Conservation (phyloP, 2,797 vertebrate species). For the Crenuchus spilurus region DNA sequence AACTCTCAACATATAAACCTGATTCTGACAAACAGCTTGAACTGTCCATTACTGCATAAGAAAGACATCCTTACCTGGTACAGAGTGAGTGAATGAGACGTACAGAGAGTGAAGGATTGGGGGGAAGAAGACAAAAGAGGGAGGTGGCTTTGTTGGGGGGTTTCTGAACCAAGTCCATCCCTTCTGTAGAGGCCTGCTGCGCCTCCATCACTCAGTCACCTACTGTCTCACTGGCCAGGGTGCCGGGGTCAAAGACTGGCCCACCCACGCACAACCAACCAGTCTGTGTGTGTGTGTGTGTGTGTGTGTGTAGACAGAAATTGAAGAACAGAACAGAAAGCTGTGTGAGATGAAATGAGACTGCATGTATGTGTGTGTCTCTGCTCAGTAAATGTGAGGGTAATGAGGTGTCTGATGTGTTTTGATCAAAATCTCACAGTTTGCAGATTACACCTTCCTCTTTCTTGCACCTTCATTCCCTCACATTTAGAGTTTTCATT, state of each 20-base stretch:
- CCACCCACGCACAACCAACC: slow-evolving; percentile 40
- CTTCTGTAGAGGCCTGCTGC: slow-evolving; percentile 87
- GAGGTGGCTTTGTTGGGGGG: slow-evolving; percentile 54
- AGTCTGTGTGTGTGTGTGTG: slow-evolving; percentile 29
- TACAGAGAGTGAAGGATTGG: neutral
- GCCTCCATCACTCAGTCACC: slow-evolving; percentile 81
- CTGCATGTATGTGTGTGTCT: slow-evolving; percentile 15
- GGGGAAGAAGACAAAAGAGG: slow-evolving; percentile 6
- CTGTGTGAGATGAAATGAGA: slow-evolving; percentile 5
- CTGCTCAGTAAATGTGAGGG: slow-evolving; percentile 13
- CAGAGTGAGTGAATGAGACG: neutral
- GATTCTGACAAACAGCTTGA: neutral
- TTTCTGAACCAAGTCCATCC: slow-evolving; percentile 92
- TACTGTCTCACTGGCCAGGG: slow-evolving; percentile 86
- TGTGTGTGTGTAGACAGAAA: slow-evolving; percentile 10
- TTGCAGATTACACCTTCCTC: slow-evolving; percentile 8
- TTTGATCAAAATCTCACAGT: slow-evolving; percentile 37
- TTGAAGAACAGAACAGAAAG: neutral
- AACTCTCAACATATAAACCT: too few species aligned
- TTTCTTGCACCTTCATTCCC: neutral
- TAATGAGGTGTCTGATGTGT: slow-evolving; percentile 40
- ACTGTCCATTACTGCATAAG: neutral
- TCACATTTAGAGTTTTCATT: slow-evolving; percentile 2
- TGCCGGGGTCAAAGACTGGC: slow-evolving; percentile 73
- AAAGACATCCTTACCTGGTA: slow-evolving; percentile 34